Base-by-base conservation (phyloP, 2,888 invertebrate genomes). In the Peribatodes rhomboidaria region DNA sequence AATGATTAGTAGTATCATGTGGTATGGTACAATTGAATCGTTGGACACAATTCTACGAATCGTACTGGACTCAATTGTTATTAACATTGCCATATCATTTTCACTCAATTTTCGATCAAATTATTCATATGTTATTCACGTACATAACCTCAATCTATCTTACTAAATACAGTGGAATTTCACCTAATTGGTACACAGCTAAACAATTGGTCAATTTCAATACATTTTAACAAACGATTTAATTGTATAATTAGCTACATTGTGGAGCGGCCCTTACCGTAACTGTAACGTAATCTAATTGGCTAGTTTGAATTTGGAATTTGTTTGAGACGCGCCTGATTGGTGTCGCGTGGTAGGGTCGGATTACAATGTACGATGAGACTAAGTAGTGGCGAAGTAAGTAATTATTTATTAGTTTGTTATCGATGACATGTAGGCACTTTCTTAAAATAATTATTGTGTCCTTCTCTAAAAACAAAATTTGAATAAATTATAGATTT, bases 221-320 rank as follows among this genome's bases (percentile, higher is more conserved):
- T 70, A 72, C 35, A 71, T 73, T 69, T 64, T 68, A 55, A 55
- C 67, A 65, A 65, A 61, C 33, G n/a, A 44, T n/a, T 7, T 50
- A 50, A 50, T 27, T 42, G 49, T 18, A 49, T 67, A 72, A 73
- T 75, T 70, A 72, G 58, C 27, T 57, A 47, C 67, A 67, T 57
- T 65, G 61, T 63, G 54, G 57, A 65, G 16, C 61, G 61, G 41
- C 60, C 68, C 57, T 62, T 58, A 66, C 39, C 8, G 59, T 61
- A 68, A 77, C 75, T 81, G 83, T 84, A 82, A 82, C 74, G 68
- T 67, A 74, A 73, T 79, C 73, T 80, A 83, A 86, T 85, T 84
- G 84, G 85, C 69, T 71, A 66, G 75, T 85, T 85, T 70, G 71
- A 83, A 85, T 85, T 85, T 80, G 74, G 80, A 84, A 84, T 82